Evolutionary conservation across 2,888 invertebrate species (phyloP), one percentile per base, ranked within the genome.

Genomic region (Oligia fasciuncula): DNA sequence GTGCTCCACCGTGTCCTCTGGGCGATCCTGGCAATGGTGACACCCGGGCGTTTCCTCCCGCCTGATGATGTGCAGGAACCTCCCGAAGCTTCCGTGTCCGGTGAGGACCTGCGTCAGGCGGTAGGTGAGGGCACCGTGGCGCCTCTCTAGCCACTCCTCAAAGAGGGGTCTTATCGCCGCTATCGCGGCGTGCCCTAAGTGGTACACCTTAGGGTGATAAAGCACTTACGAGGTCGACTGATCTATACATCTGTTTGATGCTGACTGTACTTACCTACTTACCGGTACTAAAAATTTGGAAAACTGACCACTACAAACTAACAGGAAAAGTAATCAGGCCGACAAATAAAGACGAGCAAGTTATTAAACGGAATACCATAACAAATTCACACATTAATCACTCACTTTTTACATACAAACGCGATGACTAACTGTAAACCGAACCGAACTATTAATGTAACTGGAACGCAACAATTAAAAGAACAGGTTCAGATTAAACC

Each of bases 401-500:
- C n/a, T 67, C 51, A 75, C 69, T 82, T 80, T 79, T 79, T 79
- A 83, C 74, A 62, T 40, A 80, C 62, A 81, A 74, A 71, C 72
- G 67, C 68, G 73, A 79, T 75, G 72, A 79, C 70, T 88, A 89
- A 88, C 88, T 69, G 88, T 89, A 87, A 84, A 83, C 46, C 70
- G 75, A 85, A 88, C 77, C 77, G 6, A 85, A 86, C 89, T 75
- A 80, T 85, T 83, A 86, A 81, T 68, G 51, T 87, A 88, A 89
- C 83, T 87, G 76, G 85, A 85, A 85, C 86, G 71, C 77, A 85
- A 89, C 90, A 91, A 91, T 91, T 91, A 91, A 90, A 90, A 90
- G 75, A 91, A 90, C 91, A 88, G 90, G 92, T 90, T 89, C 79
- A 73, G 88, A 91, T 91, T 90, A 92, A 90, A 90, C 86, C 86